phyloP scores from a whole-genome alignment of 2,797 vertebrate species.

The Propithecus perrieri region DNA sequence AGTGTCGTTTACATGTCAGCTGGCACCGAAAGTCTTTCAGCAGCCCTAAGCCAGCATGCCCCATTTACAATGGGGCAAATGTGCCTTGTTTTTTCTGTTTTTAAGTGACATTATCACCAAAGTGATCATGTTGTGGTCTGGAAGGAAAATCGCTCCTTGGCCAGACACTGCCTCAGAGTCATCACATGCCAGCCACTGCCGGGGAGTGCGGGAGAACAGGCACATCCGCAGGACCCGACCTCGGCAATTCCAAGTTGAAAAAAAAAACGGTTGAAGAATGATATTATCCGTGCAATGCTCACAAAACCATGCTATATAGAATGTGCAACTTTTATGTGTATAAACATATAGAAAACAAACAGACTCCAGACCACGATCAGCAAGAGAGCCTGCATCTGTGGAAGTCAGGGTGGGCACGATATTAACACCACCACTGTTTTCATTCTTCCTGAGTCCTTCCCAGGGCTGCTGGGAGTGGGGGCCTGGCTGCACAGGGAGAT shows the following conservation, averaged over 20 bases:
- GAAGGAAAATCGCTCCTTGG: neutral
- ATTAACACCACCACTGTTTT: neutral
- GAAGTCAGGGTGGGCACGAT: neutral
- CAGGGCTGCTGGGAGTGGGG: neutral
- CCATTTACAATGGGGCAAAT: neutral
- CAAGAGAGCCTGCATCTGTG: neutral
- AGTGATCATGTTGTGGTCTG: neutral
- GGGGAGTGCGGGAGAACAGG: neutral
- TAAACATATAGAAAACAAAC: neutral
- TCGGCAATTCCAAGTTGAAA: neutral
- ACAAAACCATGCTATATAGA: neutral
- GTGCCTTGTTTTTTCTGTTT: neutral
- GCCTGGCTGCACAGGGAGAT: neutral
- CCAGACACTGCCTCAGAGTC: neutral
- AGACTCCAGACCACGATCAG: neutral
- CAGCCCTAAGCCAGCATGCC: neutral
- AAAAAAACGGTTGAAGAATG: neutral
- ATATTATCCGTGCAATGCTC: neutral
- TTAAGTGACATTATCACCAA: neutral
- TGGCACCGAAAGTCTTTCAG: neutral
- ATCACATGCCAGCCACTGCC: neutral
- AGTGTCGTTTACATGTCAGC: neutral
- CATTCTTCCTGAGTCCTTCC: neutral
- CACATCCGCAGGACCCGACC: neutral
- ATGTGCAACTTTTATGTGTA: neutral